Percentiles rank a stretch among this genome's conserved stretches.
phyloP scores from a whole-genome alignment of 64 coral and sea anemone genomes.

The Dendrophyllia cribrosa region DNA sequence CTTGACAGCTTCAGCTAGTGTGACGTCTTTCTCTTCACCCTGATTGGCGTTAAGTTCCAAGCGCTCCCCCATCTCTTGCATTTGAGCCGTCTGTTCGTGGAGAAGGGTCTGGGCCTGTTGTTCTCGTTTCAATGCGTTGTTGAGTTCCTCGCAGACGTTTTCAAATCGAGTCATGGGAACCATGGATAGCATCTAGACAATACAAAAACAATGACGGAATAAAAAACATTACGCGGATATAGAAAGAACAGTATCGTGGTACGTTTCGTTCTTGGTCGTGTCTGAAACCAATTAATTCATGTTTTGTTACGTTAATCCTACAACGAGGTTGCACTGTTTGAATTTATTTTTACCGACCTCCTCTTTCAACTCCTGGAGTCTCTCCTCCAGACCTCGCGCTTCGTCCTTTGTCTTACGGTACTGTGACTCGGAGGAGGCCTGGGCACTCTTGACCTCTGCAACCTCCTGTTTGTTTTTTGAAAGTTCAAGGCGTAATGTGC shows the following conservation, averaged over 20 bases:
- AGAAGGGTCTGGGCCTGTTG: slow-evolving; percentile 93
- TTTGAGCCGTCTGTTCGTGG: slow-evolving; percentile 89
- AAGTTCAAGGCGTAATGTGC: slow-evolving; percentile 79
- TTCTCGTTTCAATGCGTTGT: slow-evolving; percentile 93
- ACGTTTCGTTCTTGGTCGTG: no score
- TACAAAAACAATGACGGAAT: not conserved
- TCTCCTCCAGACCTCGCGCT: slow-evolving; percentile 71
- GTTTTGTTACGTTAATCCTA: no score
- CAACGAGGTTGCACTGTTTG: no score
- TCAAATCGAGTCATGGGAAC: slow-evolving; percentile 89
- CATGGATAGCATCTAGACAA: slow-evolving; percentile 81
- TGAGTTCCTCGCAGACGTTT: slow-evolving; percentile 91
- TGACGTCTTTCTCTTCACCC: slow-evolving; percentile 92
- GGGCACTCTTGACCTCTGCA: slow-evolving; percentile 65
- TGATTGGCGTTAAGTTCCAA: slow-evolving; percentile 78
- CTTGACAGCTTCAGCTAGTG: slow-evolving; percentile 88
- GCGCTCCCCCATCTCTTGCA: slow-evolving; percentile 93
- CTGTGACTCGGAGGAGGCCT: slow-evolving; percentile 66
- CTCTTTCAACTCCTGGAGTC: slow-evolving; percentile 86
- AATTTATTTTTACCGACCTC: slow-evolving; percentile 54
- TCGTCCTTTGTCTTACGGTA: slow-evolving; percentile 70
- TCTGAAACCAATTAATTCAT: no score
- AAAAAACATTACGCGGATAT: not conserved
- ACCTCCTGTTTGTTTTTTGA: slow-evolving; percentile 73
- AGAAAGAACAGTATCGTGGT: not conserved